Evolutionary conservation across 1,140 invertebrate genomes (phyloP).

Genomic region (Lepidotrigona ventralis): DNA sequence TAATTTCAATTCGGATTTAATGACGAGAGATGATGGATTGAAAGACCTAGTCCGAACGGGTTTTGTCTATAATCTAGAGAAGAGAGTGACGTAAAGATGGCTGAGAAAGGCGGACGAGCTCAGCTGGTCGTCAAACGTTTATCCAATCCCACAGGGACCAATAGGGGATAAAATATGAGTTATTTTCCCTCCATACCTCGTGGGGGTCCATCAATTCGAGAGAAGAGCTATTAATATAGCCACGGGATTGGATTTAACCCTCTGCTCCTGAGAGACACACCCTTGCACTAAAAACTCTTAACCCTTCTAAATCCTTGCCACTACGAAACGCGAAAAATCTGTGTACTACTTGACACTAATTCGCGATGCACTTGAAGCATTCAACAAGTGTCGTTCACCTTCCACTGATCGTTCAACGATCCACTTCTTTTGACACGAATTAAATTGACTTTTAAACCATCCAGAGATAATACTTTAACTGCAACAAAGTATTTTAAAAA

Average conservation of each 20-base stretch:
- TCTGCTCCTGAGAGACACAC: constrained; percentile 57
- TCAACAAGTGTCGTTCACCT: constrained; percentile 45
- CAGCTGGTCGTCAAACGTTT: constrained; percentile 70
- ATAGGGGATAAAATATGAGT: constrained; percentile 74
- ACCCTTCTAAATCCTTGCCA: constrained; percentile 69
- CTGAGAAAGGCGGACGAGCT: constrained; percentile 61
- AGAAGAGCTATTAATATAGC: constrained; percentile 75
- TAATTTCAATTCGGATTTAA: neutral
- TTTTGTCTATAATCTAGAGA: constrained; percentile 55
- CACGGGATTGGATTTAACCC: constrained; percentile 70
- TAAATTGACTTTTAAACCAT: neutral
- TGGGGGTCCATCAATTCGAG: constrained; percentile 73
- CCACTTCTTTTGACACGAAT: neutral
- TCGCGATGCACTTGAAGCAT: constrained; percentile 49
- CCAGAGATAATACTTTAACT: neutral
- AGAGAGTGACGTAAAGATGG: constrained; percentile 24
- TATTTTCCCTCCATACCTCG: constrained; percentile 55
- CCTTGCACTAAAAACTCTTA: constrained; percentile 62
- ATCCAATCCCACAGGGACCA: constrained; percentile 70
- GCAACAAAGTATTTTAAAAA: too few species aligned
- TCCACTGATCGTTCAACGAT: neutral
- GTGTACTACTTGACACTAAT: constrained; percentile 54
- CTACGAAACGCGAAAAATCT: constrained; percentile 21
- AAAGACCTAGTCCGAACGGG: neutral
- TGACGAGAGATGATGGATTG: neutral